Percentiles rank a stretch among this genome's conserved stretches.
Evolutionary conservation across 2,113 vertebrate species (phyloP).

Genomic region (Grallaria varia): DNA sequence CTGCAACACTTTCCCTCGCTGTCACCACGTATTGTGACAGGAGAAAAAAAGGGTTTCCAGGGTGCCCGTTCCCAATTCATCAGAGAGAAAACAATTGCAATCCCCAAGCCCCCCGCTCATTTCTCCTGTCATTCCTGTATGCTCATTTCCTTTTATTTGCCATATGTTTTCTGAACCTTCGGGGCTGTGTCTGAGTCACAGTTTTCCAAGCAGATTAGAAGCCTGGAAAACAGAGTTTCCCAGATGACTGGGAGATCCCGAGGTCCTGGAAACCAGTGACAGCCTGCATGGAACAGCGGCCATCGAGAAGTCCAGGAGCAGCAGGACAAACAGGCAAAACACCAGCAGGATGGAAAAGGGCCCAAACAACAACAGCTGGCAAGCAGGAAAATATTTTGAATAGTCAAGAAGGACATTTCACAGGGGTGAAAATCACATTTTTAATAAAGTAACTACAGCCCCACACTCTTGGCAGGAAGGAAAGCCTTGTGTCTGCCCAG

Average conservation of each 20-base stretch:
- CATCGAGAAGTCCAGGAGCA: background rate
- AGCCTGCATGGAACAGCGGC: rapidly evolving
- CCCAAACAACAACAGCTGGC: background rate
- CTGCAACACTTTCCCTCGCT: background rate
- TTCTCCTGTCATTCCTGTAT: rapidly evolving
- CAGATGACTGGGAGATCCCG: background rate
- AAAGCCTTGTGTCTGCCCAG: background rate
- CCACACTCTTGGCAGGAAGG: background rate
- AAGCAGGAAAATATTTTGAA: background rate
- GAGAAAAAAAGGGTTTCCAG: background rate
- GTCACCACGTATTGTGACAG: background rate
- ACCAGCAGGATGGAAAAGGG: background rate
- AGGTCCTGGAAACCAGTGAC: background rate
- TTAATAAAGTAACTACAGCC: background rate
- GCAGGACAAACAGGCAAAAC: background rate
- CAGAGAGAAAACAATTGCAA: background rate
- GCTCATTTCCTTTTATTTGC: background rate
- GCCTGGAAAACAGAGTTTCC: background rate
- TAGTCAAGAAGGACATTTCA: background rate
- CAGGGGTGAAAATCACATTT: background rate
- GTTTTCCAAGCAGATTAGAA: background rate
- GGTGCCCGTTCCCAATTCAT: background rate
- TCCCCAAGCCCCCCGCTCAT: rapidly evolving
- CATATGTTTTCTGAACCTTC: rapidly evolving
- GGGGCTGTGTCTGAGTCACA: rapidly evolving